Evolutionary conservation across 2,113 vertebrate genomes (phyloP).

Genomic region (Percina caprodes): DNA sequence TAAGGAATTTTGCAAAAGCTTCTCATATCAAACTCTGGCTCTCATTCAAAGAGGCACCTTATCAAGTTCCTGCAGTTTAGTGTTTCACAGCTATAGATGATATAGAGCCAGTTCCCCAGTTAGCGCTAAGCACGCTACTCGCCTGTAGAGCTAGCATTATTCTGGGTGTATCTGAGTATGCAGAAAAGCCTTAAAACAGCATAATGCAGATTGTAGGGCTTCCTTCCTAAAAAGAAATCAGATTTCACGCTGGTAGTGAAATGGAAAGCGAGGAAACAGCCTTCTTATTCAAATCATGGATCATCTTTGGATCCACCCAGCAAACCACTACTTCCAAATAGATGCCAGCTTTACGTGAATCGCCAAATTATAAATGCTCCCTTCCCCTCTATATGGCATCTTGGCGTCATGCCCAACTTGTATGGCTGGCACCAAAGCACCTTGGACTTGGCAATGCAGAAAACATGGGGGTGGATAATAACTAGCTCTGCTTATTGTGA

Average conservation of each 20-base stretch:
- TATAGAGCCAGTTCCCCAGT: slow-evolving; percentile 31
- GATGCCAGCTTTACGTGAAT: slow-evolving; percentile 52
- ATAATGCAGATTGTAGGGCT: slow-evolving; percentile 47
- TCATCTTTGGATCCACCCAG: slow-evolving; percentile 47
- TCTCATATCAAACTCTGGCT: slow-evolving; percentile 15
- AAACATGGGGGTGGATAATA: slow-evolving; percentile 74
- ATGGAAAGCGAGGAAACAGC: slow-evolving; percentile 37
- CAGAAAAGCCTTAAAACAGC: slow-evolving; percentile 43
- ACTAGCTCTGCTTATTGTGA: slow-evolving; percentile 69
- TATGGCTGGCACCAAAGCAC: slow-evolving; percentile 65
- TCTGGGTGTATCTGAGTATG: slow-evolving; percentile 32
- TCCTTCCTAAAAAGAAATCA: slow-evolving; percentile 52
- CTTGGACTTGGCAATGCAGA: slow-evolving; percentile 58
- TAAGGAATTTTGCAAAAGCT: slow-evolving; percentile 23
- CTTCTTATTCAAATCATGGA: slow-evolving; percentile 70
- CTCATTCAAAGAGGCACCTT: slow-evolving; percentile 13
- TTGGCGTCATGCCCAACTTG: slow-evolving; percentile 70
- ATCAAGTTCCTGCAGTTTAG: slow-evolving; percentile 36
- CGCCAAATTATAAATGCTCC: slow-evolving; percentile 67
- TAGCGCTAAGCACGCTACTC: slow-evolving; percentile 18
- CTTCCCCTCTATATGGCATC: slow-evolving; percentile 56
- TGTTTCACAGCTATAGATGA: slow-evolving; percentile 30
- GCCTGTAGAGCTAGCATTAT: slow-evolving; percentile 38
- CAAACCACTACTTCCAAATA: slow-evolving; percentile 44
- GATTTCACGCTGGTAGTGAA: slow-evolving; percentile 50